phyloP scores from a whole-genome alignment of 2,113 vertebrate genomes.

The Ameiurus melas region DNA sequence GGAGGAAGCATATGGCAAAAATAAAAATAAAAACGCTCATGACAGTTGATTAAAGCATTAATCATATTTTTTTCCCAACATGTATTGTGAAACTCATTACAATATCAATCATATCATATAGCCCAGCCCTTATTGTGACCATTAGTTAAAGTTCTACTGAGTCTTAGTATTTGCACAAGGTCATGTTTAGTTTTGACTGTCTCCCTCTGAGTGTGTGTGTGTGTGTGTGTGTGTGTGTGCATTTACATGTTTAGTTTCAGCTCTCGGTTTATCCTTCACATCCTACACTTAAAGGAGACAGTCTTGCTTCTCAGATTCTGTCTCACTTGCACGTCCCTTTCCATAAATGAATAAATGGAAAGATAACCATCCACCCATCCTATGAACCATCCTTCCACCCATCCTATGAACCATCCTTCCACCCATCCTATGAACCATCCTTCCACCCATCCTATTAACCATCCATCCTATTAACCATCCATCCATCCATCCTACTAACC shows the following conservation, averaged over 20 bases:
- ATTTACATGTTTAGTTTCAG: neutral
- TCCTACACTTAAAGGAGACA: neutral
- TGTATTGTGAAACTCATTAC: no score
- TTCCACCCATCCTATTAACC: no score
- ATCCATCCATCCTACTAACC: no score
- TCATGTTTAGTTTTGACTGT: neutral
- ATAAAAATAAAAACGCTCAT: neutral
- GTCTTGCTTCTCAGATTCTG: neutral
- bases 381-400: neutral
- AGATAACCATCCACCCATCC: neutral
- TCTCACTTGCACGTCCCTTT: neutral
- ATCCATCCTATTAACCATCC: no score
- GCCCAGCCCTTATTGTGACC: neutral
- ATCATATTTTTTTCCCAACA: neutral
- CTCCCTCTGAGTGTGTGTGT: neutral
- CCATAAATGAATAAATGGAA: neutral
- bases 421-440: no score
- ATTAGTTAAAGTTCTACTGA: neutral
- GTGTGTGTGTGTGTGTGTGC: neutral
- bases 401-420: no score
- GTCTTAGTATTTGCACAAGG: neutral
- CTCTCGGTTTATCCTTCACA: neutral
- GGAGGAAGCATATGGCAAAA: fast-evolving
- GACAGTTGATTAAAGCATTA: neutral
- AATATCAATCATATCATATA: neutral